phyloP scores from a whole-genome alignment of 2,888 invertebrate species.

The Cryptus viduatorius region DNA sequence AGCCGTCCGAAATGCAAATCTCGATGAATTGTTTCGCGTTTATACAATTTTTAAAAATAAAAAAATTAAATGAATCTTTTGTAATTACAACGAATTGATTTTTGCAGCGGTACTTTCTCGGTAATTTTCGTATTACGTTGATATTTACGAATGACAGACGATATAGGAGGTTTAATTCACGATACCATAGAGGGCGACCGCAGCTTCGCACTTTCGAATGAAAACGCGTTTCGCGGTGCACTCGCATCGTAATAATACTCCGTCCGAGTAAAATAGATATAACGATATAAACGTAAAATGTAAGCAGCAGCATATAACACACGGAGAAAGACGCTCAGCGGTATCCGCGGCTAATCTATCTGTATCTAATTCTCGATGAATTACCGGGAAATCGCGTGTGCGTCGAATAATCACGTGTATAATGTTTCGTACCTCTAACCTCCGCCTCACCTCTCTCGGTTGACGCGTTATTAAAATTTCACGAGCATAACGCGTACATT shows the following conservation, averaged over 20 bases:
- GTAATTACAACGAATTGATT: slow-evolving; percentile 9
- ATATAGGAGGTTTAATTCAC: slow-evolving; percentile 35
- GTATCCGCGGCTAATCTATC: slow-evolving; percentile 14
- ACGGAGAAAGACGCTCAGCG: slow-evolving; percentile 16
- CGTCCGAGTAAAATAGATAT: slow-evolving; percentile 11
- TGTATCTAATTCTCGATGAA: slow-evolving; percentile 48
- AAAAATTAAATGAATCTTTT: neutral
- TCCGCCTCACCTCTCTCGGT: neutral
- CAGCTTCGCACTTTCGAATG: slow-evolving; percentile 64
- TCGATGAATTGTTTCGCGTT: slow-evolving; percentile 31
- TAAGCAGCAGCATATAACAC: slow-evolving; percentile 2
- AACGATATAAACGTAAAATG: slow-evolving; percentile 4
- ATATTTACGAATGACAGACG: slow-evolving; percentile 9
- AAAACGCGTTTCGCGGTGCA: slow-evolving; percentile 48
- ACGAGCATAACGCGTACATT: neutral
- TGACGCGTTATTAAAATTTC: slow-evolving; percentile 53
- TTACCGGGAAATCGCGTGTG: slow-evolving; percentile 60
- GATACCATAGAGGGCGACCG: slow-evolving; percentile 50
- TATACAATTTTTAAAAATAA: neutral
- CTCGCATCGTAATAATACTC: slow-evolving; percentile 49
- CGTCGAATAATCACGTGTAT: slow-evolving; percentile 60
- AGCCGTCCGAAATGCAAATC: slow-evolving; percentile 67
- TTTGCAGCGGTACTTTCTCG: neutral
- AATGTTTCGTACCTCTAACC: slow-evolving; percentile 40
- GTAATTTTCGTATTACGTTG: neutral